Percentiles rank a stretch among this genome's conserved stretches.
phyloP scores from a whole-genome alignment of 2,888 invertebrate species.

The Cheilosia impressa region DNA sequence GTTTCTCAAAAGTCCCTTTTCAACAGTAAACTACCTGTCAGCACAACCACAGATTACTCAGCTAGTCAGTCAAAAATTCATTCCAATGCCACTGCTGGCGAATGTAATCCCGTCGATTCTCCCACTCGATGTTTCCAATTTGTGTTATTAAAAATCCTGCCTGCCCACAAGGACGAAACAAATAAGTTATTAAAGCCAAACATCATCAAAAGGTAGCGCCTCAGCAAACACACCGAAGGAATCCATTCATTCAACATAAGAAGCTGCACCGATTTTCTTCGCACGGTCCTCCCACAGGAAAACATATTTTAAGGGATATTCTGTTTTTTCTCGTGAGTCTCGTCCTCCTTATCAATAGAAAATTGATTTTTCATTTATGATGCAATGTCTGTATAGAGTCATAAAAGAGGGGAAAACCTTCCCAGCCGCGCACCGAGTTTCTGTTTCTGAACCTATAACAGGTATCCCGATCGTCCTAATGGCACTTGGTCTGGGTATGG shows the following conservation, averaged over 20 bases:
- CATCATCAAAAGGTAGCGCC: slow-evolving; percentile 46
- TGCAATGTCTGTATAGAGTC: slow-evolving; percentile 20
- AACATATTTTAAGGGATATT: slow-evolving; percentile 24
- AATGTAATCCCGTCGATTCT: no score
- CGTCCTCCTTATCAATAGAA: slow-evolving; percentile 28
- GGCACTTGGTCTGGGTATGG: slow-evolving; percentile 31
- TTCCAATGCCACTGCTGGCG: no score
- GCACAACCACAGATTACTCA: no score
- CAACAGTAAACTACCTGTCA: no score
- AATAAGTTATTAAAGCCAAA: slow-evolving; percentile 1
- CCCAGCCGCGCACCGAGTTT: neutral
- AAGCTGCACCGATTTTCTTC: neutral
- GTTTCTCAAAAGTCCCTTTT: no score
- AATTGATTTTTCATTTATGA: slow-evolving; percentile 46
- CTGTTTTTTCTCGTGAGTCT: neutral
- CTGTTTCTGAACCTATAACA: slow-evolving; percentile 13
- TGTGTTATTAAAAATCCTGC: neutral
- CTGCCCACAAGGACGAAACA: neutral
- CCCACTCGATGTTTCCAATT: no score
- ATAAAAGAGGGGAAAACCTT: slow-evolving; percentile 32
- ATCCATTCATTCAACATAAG: slow-evolving; percentile 20
- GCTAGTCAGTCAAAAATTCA: no score
- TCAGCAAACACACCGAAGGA: slow-evolving; percentile 1
- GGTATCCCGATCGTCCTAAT: slow-evolving; percentile 53
- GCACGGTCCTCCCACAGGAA: slow-evolving; percentile 7